These are phyloP conservation scores for Jacana jacana DNA, from an alignment of 2,113 vertebrate species.

Conservation along the genomic window DNA sequence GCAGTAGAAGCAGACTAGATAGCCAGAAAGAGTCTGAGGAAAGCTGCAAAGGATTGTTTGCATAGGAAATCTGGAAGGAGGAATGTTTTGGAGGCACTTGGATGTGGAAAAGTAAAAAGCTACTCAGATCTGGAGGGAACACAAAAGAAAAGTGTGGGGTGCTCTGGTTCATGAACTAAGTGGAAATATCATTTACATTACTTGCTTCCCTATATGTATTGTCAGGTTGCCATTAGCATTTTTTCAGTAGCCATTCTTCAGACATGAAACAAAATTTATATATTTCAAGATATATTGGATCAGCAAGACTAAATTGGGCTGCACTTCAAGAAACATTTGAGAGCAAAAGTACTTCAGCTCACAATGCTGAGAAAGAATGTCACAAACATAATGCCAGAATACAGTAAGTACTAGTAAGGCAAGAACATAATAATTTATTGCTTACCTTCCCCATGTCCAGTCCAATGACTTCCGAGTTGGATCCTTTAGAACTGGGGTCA, in stretches of 20 bases:
- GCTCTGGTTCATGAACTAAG: not conserved
- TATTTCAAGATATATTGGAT: not conserved
- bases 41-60: not conserved
- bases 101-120: not conserved
- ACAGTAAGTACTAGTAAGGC: not conserved
- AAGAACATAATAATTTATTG: not conserved
- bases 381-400: not conserved
- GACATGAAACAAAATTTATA: not conserved
- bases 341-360: not conserved
- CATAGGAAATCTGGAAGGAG: not conserved
- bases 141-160: not conserved
- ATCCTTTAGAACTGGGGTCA: not conserved
- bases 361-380: not conserved
- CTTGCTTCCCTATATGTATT: not conserved
- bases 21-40: not conserved
- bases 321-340: not conserved
- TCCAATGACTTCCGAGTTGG: not conserved
- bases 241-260: not conserved
- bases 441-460: not conserved
- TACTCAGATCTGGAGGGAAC: not conserved
- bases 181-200: not conserved
- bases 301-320: not conserved
- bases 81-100: not conserved
- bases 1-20: not conserved
- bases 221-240: not conserved